These are phyloP conservation scores for Caenorhabditis sp. DNA, from an alignment of 2,888 invertebrate species.

Conservation along the genomic window DNA sequence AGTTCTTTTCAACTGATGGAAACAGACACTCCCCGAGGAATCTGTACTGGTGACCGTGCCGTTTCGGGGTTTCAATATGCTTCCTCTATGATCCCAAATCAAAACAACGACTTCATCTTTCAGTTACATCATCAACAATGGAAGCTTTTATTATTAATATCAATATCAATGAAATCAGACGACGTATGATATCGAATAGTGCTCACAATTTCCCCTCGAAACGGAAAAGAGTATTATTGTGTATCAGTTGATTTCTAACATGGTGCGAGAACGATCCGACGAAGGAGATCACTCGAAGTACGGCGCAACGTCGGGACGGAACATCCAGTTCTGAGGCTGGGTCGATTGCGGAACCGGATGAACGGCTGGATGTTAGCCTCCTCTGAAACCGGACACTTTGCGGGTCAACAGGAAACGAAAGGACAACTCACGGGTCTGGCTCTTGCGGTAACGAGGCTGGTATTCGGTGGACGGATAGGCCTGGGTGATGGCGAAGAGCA, in stretches of 20 bases:
- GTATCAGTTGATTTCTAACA: slow-evolving; percentile 27
- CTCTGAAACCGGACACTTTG: slow-evolving; percentile 46
- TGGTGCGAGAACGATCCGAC: neutral
- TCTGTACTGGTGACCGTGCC: neutral
- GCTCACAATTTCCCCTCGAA: slow-evolving; percentile 50
- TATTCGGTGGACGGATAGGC: slow-evolving; percentile 52
- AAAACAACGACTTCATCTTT: too few relatives aligned
- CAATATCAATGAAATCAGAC: slow-evolving; percentile 38
- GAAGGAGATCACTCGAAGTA: slow-evolving; percentile 39
- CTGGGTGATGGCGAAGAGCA: slow-evolving; percentile 49
- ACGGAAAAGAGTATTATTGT: slow-evolving; percentile 20
- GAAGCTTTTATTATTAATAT: slow-evolving; percentile 33
- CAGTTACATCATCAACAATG: slow-evolving; percentile 19
- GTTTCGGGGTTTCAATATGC: neutral
- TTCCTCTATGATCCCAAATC: neutral
- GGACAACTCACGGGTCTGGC: slow-evolving; percentile 61
- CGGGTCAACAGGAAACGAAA: neutral
- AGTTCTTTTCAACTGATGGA: too few relatives aligned
- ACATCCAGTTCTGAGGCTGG: slow-evolving; percentile 53
- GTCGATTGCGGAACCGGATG: slow-evolving; percentile 66
- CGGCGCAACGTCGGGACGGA: slow-evolving; percentile 33
- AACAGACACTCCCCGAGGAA: too few relatives aligned
- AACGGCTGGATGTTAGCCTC: slow-evolving; percentile 68
- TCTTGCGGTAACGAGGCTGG: slow-evolving; percentile 61
- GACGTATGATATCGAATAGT: slow-evolving; percentile 51